Evolutionary conservation across 1,140 invertebrate genomes (phyloP).

Genomic region (Ladona fulva): DNA sequence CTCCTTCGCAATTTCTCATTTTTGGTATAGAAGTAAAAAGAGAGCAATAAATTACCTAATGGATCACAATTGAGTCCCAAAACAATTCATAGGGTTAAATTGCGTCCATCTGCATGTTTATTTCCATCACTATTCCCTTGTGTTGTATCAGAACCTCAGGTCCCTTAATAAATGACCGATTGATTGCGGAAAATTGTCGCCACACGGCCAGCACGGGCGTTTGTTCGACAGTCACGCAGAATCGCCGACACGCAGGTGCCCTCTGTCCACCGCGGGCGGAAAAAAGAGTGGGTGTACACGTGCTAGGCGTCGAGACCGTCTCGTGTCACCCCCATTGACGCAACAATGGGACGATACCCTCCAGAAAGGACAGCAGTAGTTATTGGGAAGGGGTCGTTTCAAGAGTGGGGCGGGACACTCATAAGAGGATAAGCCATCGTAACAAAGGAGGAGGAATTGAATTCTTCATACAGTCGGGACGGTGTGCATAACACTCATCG

Average conservation of each 20-base stretch:
- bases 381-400: not conserved
- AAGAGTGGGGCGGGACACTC: not conserved
- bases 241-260: not conserved
- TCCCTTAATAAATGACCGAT: not conserved
- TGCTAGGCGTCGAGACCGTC: not conserved
- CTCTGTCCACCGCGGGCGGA: not conserved
- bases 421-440: not conserved
- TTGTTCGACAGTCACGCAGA: not conserved
- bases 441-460: not conserved
- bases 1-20: no score
- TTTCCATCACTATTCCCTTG: no score
- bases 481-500: not conserved
- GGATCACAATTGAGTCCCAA: no score
- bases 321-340: not conserved
- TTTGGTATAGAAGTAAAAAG: no score
- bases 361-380: not conserved
- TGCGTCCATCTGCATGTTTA: no score
- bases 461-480: not conserved
- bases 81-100: no score
- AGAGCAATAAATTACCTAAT: no score
- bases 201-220: not conserved
- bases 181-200: not conserved
- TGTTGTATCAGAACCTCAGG: not conserved
- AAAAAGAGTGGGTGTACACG: not conserved
- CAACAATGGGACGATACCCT: not conserved